Evolutionary conservation across 2,888 invertebrate genomes (phyloP).

Genomic region (Patella ulyssiponensis): DNA sequence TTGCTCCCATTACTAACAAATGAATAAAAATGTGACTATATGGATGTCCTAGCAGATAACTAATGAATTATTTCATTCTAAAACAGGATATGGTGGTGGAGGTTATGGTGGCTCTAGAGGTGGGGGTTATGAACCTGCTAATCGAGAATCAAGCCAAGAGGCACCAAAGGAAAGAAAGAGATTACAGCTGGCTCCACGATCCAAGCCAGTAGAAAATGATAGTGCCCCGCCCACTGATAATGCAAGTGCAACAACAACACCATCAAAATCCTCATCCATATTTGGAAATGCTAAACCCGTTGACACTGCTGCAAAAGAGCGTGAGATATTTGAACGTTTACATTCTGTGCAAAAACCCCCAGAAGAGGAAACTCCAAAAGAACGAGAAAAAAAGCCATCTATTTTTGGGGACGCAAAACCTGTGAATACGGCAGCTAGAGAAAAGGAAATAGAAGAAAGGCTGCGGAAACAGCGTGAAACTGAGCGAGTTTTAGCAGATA

Average conservation of each 20-base stretch:
- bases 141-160: slow-evolving; percentile 36
- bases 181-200: slow-evolving; percentile 85
- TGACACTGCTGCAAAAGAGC: slow-evolving; percentile 90
- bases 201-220: slow-evolving; percentile 79
- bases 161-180: slow-evolving; percentile 79
- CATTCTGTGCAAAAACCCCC: slow-evolving; percentile 23
- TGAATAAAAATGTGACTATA: too few species aligned
- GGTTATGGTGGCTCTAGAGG: slow-evolving; percentile 42
- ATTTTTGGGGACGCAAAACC: slow-evolving; percentile 96
- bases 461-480: slow-evolving; percentile 71
- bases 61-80: slow-evolving; percentile 16
- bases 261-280: slow-evolving; percentile 77
- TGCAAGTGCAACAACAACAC: slow-evolving; percentile 16
- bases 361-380: slow-evolving; percentile 24
- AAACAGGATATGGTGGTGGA: slow-evolving; percentile 34
- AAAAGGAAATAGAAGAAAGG: slow-evolving; percentile 92
- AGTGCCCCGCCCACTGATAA: slow-evolving; percentile 39
- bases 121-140: slow-evolving; percentile 29
- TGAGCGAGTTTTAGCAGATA: slow-evolving; percentile 35
- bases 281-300: slow-evolving; percentile 97
- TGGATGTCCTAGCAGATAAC: background rate
- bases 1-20: too few species aligned
- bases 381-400: slow-evolving; percentile 72
- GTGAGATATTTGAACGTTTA: slow-evolving; percentile 91
- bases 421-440: slow-evolving; percentile 91